phyloP scores from a whole-genome alignment of 2,113 vertebrate species.

The Campylorhamphus procurvoides region DNA sequence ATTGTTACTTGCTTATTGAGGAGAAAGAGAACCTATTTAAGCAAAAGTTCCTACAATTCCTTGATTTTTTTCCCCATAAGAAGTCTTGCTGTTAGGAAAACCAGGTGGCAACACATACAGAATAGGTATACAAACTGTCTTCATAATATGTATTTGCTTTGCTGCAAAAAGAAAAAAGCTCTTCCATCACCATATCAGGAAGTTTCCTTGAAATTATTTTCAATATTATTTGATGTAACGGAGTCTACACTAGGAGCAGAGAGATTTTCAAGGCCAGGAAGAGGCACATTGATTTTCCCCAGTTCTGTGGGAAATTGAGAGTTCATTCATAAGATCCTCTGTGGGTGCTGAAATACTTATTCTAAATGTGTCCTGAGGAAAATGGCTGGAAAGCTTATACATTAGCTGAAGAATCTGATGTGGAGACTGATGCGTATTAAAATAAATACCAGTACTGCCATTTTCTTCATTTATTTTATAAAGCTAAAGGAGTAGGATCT shows the following conservation, averaged over 20 bases:
- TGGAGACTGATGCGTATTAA: neutral
- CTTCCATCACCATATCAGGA: neutral
- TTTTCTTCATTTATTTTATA: neutral
- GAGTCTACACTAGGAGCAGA: constrained; percentile 39
- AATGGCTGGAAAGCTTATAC: constrained; percentile 31
- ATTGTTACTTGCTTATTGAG: neutral
- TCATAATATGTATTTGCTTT: neutral
- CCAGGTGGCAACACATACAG: neutral
- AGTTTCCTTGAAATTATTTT: neutral
- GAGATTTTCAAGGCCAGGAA: constrained; percentile 57
- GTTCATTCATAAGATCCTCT: constrained; percentile 62
- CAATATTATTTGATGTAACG: constrained; percentile 23
- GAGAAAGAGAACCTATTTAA: neutral
- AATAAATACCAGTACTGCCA: neutral
- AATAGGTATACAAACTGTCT: neutral
- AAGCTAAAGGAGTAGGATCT: neutral
- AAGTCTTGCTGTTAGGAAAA: neutral
- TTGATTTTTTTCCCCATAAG: neutral
- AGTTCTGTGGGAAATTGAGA: constrained; percentile 61
- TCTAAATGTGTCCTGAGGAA: constrained; percentile 56
- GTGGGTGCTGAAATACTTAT: constrained; percentile 39
- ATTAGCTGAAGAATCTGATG: constrained; percentile 11
- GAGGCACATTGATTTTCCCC: constrained; percentile 63
- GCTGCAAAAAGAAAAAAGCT: neutral
- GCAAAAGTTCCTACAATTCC: neutral